Evolutionary conservation across 2,797 vertebrate species (phyloP).

Genomic region (Cirrhinus molitorella): DNA sequence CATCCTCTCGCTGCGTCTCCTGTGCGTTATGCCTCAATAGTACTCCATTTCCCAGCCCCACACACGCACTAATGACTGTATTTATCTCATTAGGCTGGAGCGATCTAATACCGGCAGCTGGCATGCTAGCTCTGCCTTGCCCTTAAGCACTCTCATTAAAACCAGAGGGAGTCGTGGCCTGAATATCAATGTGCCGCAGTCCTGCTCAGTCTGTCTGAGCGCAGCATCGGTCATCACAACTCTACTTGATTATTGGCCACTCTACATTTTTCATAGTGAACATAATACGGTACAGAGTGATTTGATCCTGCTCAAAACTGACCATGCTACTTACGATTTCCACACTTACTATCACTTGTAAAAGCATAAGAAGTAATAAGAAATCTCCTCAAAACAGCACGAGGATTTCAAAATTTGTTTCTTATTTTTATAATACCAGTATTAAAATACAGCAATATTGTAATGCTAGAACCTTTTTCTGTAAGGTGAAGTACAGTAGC

Average conservation of each 20-base stretch:
- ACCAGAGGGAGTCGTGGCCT: conserved; percentile 69
- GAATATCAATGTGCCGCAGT: conserved; percentile 68
- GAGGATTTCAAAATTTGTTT: not conserved
- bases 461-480: not conserved
- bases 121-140: conserved; percentile 53
- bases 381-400: not conserved
- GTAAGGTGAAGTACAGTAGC: not conserved
- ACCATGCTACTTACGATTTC: not conserved
- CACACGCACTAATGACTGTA: conserved; percentile 75
- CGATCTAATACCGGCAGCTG: conserved; percentile 55
- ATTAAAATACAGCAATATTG: not conserved
- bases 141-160: conserved; percentile 67
- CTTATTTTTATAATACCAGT: not conserved
- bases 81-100: conserved; percentile 78
- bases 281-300: not conserved
- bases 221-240: conserved; percentile 47
- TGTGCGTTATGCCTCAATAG: conserved; percentile 29
- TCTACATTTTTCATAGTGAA: not conserved
- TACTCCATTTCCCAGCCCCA: conserved; percentile 51
- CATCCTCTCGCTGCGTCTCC: conserved; percentile 6
- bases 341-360: not conserved
- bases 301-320: not conserved
- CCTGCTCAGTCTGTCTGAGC: not conserved
- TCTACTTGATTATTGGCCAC: not conserved
- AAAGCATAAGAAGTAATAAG: not conserved